Percentiles rank a stretch among this genome's conserved stretches.
phyloP scores from a whole-genome alignment of 1,140 invertebrate genomes.

The Episyrphus balteatus region DNA sequence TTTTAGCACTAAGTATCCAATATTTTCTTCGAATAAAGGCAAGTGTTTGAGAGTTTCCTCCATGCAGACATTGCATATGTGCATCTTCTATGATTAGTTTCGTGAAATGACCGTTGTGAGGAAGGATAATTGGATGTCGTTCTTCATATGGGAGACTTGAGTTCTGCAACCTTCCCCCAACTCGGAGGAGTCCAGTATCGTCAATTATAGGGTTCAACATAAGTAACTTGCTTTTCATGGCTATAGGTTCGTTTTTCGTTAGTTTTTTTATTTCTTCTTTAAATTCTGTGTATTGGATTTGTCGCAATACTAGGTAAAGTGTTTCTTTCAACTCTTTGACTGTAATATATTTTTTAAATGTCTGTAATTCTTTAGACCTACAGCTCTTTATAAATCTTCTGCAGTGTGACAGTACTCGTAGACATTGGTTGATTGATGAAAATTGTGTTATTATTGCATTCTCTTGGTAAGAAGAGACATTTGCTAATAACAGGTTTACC shows the following conservation, averaged over 20 bases:
- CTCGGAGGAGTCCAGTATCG: conserved; percentile 21
- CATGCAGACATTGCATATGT: conserved; percentile 11
- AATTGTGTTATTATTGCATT: not conserved
- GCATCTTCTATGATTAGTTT: conserved; percentile 16
- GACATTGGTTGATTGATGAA: too few species aligned
- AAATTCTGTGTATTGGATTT: not conserved
- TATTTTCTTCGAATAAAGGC: not conserved
- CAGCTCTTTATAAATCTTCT: too few species aligned
- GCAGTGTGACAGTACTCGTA: too few species aligned
- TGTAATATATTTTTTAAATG: too few species aligned
- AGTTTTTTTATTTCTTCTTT: not conserved
- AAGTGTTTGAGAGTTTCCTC: not conserved
- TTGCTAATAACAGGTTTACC: not conserved
- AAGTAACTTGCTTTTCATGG: not conserved
- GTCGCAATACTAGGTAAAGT: not conserved
- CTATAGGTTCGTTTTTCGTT: not conserved
- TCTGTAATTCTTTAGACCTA: too few species aligned
- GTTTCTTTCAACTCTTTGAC: not conserved
- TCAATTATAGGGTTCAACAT: conserved; percentile 23
- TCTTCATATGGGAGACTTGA: conserved; percentile 15
- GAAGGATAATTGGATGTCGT: conserved; percentile 32
- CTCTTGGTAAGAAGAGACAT: not conserved
- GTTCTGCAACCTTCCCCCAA: conserved; percentile 28
- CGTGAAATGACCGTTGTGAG: conserved; percentile 13
- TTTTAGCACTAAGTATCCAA: too few species aligned